Evolutionary conservation across 2,888 invertebrate species (phyloP).

Genomic region (Syritta pipiens): DNA sequence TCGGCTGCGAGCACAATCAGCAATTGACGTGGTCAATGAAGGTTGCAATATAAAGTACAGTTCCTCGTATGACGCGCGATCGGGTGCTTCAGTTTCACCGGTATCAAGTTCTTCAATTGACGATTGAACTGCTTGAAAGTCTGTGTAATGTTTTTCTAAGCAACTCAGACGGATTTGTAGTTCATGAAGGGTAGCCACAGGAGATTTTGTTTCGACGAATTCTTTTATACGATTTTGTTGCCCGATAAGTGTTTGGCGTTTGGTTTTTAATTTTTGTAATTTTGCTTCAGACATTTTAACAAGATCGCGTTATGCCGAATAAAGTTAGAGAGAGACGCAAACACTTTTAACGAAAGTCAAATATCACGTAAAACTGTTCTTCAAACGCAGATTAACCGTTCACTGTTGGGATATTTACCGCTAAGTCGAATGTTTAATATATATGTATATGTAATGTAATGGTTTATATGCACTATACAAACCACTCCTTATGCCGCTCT

Average conservation of each 20-base stretch:
- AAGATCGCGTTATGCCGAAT: neutral
- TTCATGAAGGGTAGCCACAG: neutral
- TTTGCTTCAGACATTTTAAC: neutral
- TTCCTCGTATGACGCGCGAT: conserved; percentile 18
- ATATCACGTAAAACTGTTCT: neutral
- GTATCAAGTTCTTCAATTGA: conserved; percentile 3
- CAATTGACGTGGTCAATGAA: neutral
- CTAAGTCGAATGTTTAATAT: neutral
- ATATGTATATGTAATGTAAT: neutral
- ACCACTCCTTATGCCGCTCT: neutral
- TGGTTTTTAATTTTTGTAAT: conserved; percentile 1
- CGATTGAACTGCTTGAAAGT: conserved; percentile 1
- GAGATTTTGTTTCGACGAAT: neutral
- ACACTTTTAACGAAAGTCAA: neutral
- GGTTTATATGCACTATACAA: neutral
- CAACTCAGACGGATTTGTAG: neutral
- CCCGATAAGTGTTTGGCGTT: conserved; percentile 12
- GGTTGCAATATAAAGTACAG: conserved; percentile 11
- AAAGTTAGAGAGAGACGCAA: neutral
- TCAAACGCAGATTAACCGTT: neutral
- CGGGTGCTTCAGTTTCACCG: neutral
- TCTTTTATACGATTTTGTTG: conserved; percentile 9
- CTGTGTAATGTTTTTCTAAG: neutral
- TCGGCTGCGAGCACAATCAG: conserved; percentile 3
- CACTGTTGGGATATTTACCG: neutral